These are phyloP conservation scores for Malurus melanocephalus DNA, from an alignment of 2,113 vertebrate genomes.

Conservation along the genomic window DNA sequence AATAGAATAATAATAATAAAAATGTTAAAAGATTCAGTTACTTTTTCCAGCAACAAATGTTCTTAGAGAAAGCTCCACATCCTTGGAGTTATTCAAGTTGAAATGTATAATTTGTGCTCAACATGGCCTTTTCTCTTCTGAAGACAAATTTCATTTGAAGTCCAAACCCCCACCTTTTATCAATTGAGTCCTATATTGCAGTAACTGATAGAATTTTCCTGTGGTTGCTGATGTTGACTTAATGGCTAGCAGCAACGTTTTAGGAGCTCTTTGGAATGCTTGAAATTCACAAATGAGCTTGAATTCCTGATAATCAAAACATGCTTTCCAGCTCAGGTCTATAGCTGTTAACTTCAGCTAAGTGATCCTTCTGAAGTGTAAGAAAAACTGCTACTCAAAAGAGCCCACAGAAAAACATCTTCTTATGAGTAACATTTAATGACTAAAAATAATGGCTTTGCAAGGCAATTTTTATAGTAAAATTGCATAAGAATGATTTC, in stretches of 20 bases:
- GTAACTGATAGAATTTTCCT: background rate
- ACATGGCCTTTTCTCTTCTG: background rate
- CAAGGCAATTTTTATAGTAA: background rate
- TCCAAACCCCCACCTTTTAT: background rate
- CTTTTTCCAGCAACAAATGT: background rate
- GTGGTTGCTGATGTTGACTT: background rate
- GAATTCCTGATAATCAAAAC: background rate
- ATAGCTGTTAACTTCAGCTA: background rate
- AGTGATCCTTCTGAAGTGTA: background rate
- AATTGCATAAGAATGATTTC: background rate
- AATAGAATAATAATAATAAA: background rate
- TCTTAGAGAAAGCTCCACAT: background rate
- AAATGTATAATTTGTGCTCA: background rate
- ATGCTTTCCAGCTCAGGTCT: background rate
- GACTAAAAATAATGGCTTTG: background rate
- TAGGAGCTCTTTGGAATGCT: background rate
- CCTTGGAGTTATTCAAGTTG: background rate
- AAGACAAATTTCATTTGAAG: background rate
- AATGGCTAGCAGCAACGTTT: background rate
- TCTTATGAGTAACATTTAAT: background rate
- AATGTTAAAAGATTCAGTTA: background rate
- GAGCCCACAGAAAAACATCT: background rate
- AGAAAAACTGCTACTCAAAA: background rate
- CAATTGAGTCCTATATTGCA: fast-evolving
- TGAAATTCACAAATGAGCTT: background rate